These are phyloP conservation scores for Drosophila austrosaltans DNA, from an alignment of 2,888 invertebrate genomes.

Conservation along the genomic window DNA sequence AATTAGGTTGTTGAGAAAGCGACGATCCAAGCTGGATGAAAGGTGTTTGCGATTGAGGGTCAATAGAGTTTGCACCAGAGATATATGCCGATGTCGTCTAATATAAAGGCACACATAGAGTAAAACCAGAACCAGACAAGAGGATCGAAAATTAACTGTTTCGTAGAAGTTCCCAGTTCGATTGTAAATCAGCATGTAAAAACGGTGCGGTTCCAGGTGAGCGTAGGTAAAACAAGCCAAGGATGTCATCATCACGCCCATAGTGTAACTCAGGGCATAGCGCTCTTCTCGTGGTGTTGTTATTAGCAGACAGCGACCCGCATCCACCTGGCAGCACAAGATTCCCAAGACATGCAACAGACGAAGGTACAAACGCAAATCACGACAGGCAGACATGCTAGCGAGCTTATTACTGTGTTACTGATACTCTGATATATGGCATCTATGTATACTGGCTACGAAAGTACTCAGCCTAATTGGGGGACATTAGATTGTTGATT, in stretches of 20 bases:
- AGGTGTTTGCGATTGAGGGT: constrained; percentile 39
- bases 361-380: constrained; percentile 51
- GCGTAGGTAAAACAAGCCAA: constrained; percentile 32
- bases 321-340: constrained; percentile 49
- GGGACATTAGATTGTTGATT: constrained; percentile 11
- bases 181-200: constrained; percentile 45
- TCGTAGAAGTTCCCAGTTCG: constrained; percentile 63
- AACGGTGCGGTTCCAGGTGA: constrained; percentile 24
- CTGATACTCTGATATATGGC: background rate
- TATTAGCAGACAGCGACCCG: constrained; percentile 33
- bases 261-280: constrained; percentile 39
- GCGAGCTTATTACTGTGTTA: background rate
- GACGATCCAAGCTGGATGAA: constrained; percentile 9
- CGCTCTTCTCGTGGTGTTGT: constrained; percentile 39
- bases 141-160: constrained; percentile 39
- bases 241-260: background rate
- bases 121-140: constrained; percentile 45
- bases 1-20: constrained; percentile 39
- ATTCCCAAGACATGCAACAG: constrained; percentile 49
- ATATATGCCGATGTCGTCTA: constrained; percentile 45
- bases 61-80: constrained; percentile 45
- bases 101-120: constrained; percentile 50
- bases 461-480: constrained; percentile 27
- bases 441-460: constrained; percentile 1
- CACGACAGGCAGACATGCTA: constrained; percentile 49